phyloP scores from a whole-genome alignment of 2,888 invertebrate genomes.

The Itoplectis maculator region DNA sequence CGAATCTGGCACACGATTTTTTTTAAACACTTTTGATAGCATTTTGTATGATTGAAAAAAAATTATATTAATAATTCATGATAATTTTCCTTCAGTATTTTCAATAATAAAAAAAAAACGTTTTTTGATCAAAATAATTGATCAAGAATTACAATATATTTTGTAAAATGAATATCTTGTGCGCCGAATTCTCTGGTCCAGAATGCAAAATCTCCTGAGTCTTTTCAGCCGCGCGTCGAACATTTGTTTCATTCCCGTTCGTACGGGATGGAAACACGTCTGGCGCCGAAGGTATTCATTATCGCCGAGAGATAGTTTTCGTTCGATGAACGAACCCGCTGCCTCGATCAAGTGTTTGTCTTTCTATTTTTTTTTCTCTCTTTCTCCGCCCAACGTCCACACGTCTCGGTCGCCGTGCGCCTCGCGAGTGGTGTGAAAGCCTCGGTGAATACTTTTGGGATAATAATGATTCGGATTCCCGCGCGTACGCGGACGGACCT shows the following conservation, averaged over 20 bases:
- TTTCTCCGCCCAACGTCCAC: conserved; percentile 49
- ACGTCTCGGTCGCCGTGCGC: conserved; percentile 46
- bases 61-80: no score
- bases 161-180: neutral
- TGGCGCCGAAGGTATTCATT: conserved; percentile 50
- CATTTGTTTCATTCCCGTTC: conserved; percentile 40
- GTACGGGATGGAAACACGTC: conserved; percentile 38
- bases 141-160: no score
- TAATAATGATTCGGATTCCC: conserved; percentile 77
- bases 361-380: conserved; percentile 43
- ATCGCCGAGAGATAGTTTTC: conserved; percentile 39
- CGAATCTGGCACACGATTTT: no score
- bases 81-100: no score
- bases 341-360: conserved; percentile 61
- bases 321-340: conserved; percentile 52
- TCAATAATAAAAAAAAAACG: no score
- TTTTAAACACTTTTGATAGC: no score
- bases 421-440: conserved; percentile 24
- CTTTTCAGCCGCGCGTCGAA: conserved; percentile 12
- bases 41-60: no score
- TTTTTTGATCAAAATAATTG: no score
- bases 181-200: conserved; percentile 1
- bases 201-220: conserved; percentile 9
- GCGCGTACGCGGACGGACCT: conserved; percentile 76
- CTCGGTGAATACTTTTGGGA: conserved; percentile 64